A percentile compares a stretch with the other conserved stretches of the same genome.
Conservation (phyloP, 2,797 vertebrate species). For the Antrozous pallidus region DNA sequence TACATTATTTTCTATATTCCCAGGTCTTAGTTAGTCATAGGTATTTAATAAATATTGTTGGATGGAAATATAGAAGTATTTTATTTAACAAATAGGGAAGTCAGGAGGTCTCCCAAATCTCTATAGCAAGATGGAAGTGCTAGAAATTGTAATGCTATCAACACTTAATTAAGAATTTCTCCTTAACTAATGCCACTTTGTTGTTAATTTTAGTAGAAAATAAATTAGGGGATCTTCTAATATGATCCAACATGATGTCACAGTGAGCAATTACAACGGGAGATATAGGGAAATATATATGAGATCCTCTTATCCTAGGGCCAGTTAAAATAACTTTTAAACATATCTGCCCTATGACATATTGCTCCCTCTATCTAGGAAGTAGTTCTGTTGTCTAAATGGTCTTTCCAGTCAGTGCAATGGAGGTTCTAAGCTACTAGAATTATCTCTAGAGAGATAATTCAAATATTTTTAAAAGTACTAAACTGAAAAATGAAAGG, state of each 20-base stretch:
- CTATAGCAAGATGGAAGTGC: background rate
- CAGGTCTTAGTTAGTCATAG: background rate
- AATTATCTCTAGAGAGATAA: background rate
- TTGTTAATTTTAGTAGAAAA: slow-evolving; percentile 2
- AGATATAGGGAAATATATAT: background rate
- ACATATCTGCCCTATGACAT: background rate
- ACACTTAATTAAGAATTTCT: background rate
- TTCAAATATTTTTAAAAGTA: background rate
- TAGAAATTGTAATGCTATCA: background rate
- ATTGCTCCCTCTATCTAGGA: background rate
- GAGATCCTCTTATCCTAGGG: background rate
- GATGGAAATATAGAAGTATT: background rate
- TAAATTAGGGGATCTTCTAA: background rate
- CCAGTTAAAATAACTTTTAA: background rate
- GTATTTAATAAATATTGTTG: background rate
- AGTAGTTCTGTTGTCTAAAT: background rate
- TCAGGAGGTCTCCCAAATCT: background rate
- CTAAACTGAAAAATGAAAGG: background rate
- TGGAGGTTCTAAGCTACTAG: background rate
- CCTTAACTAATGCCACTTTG: background rate
- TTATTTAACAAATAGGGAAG: background rate
- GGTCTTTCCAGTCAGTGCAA: background rate
- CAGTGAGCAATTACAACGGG: background rate
- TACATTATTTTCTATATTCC: background rate
- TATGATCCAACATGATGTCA: background rate